phyloP scores from a whole-genome alignment of 2,113 vertebrate species.

The Grus americana region DNA sequence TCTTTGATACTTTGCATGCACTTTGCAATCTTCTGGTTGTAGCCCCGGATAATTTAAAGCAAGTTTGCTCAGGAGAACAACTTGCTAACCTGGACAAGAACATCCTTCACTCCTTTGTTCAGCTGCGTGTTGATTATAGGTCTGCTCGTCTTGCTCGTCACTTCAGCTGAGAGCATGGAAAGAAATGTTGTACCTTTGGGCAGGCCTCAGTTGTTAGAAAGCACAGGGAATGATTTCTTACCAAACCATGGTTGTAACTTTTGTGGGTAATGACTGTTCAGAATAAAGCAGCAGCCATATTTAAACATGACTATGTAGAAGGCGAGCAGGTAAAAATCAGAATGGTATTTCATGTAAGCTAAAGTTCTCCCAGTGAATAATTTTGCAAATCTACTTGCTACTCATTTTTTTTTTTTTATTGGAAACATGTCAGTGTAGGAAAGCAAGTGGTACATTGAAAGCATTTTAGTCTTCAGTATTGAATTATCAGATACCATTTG shows the following conservation, averaged over 20 bases:
- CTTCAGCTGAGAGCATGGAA: conserved; percentile 86
- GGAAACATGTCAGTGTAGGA: conserved; percentile 18
- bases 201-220: conserved; percentile 48
- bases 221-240: conserved; percentile 66
- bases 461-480: conserved; percentile 48
- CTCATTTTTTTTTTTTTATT: background rate
- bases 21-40: conserved; percentile 99
- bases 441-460: conserved; percentile 44
- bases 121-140: conserved; percentile 96
- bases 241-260: conserved; percentile 50
- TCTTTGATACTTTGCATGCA: conserved; percentile 97
- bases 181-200: background rate
- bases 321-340: conserved; percentile 18
- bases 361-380: conserved; percentile 43
- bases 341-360: conserved; percentile 11
- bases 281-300: conserved; percentile 69
- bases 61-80: conserved; percentile 98
- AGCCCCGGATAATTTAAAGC: conserved; percentile 97
- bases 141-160: conserved; percentile 93
- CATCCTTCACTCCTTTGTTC: conserved; percentile 97
- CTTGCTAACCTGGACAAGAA: conserved; percentile 97
- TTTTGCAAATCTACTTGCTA: conserved; percentile 44
- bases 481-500: conserved; percentile 48
- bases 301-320: conserved; percentile 20
- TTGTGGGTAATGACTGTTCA: conserved; percentile 53